Conservation (phyloP, 2,888 invertebrate species). For the Ischnus inquisitorius region DNA sequence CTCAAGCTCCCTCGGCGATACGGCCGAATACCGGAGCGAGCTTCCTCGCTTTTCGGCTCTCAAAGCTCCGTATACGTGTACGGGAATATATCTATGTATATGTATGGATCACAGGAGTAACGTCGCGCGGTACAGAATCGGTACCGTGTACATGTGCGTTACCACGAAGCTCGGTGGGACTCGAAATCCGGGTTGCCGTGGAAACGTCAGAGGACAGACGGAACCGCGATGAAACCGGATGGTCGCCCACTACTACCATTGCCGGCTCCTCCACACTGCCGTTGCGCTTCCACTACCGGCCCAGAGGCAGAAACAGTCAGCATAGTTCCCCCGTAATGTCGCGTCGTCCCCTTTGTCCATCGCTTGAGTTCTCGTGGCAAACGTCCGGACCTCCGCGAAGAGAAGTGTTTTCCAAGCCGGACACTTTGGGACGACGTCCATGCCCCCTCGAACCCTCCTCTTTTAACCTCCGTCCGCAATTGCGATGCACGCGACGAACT, state of each 20-base stretch:
- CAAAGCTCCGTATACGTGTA: constrained; percentile 50
- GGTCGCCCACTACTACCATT: constrained; percentile 77
- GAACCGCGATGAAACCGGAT: constrained; percentile 85
- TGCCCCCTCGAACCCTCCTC: constrained; percentile 4
- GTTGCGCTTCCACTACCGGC: constrained; percentile 38
- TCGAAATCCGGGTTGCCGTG: constrained; percentile 84
- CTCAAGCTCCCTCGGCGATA: constrained; percentile 58
- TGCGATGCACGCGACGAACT: not conserved
- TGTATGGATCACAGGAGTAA: constrained; percentile 15
- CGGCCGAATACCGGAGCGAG: constrained; percentile 69
- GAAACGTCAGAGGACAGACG: constrained; percentile 85
- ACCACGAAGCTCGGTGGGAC: constrained; percentile 73
- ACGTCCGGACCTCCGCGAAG: constrained; percentile 60
- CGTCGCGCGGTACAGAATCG: constrained; percentile 31
- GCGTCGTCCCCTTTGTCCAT: constrained; percentile 82
- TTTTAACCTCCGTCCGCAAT: not conserved
- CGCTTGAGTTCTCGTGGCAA: constrained; percentile 70
- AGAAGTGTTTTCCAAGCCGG: constrained; percentile 59
- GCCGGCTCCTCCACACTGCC: constrained; percentile 68
- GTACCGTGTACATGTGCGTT: constrained; percentile 45
- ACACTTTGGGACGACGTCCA: constrained; percentile 59
- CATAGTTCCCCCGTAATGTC: constrained; percentile 78
- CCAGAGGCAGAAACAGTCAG: constrained; percentile 8
- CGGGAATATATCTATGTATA: not conserved
- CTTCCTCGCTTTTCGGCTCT: constrained; percentile 59